Conservation (phyloP, 1,140 invertebrate genomes). For the Diorhabda sublineata region DNA sequence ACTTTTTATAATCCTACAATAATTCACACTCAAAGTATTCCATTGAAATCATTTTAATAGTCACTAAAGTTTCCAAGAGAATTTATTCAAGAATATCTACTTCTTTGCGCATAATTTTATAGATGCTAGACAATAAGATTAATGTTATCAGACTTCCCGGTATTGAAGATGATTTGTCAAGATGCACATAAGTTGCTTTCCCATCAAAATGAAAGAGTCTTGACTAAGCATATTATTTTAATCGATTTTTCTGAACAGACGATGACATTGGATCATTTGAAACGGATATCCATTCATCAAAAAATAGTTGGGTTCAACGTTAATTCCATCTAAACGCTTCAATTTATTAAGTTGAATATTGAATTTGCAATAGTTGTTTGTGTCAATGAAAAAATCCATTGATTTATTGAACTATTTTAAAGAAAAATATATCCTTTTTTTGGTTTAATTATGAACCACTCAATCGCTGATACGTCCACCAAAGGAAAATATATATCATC, state of each 20-base stretch:
- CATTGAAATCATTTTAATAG: too few relatives aligned
- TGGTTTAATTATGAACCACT: too few relatives aligned
- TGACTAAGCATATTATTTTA: slow-evolving; percentile 20
- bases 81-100: too few relatives aligned
- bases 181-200: slow-evolving; percentile 15
- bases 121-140: slow-evolving; percentile 1
- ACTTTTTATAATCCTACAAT: too few relatives aligned
- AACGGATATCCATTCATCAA: neutral
- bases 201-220: slow-evolving; percentile 15
- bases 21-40: too few relatives aligned
- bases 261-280: neutral
- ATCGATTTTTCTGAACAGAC: slow-evolving; percentile 7
- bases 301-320: neutral
- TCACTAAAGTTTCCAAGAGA: too few relatives aligned
- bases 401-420: neutral
- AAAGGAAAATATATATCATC: too few relatives aligned
- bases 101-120: neutral
- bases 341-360: neutral
- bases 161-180: slow-evolving; percentile 12
- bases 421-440: too few relatives aligned
- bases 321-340: neutral
- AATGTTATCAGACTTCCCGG: slow-evolving; percentile 5
- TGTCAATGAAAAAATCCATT: neutral
- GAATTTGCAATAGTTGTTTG: neutral
- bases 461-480: too few relatives aligned